Evolutionary conservation across 2,113 vertebrate species (phyloP).

Genomic region (Heteronetta atricapilla): DNA sequence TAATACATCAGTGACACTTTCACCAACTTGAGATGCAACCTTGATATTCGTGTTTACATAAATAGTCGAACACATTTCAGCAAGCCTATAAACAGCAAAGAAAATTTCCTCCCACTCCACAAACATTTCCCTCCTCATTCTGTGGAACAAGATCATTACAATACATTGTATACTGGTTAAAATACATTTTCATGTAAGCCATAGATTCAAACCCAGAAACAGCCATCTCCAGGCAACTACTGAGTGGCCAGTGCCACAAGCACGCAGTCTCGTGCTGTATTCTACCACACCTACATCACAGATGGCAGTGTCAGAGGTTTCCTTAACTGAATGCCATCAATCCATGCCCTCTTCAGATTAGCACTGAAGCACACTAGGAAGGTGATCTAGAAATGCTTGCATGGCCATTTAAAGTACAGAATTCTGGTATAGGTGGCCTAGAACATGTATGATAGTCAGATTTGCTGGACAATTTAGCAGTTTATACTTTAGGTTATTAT

Average conservation of each 20-base stretch:
- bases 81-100: background rate
- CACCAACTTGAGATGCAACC: background rate
- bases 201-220: background rate
- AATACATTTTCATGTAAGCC: background rate
- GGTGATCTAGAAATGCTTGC: background rate
- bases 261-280: fast-evolving
- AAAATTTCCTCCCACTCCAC: background rate
- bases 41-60: background rate
- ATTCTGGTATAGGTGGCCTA: background rate
- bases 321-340: background rate
- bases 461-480: background rate
- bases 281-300: background rate
- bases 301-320: background rate
- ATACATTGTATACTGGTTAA: background rate
- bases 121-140: background rate
- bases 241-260: background rate
- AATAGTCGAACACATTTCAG: background rate
- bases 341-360: background rate
- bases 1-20: background rate
- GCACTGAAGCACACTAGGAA: background rate
- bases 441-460: background rate
- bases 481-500: background rate
- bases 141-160: background rate
- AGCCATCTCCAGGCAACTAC: background rate
- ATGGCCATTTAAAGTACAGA: background rate